Evolutionary conservation across 2,113 vertebrate species (phyloP).

Genomic region (Podocnemis expansa): DNA sequence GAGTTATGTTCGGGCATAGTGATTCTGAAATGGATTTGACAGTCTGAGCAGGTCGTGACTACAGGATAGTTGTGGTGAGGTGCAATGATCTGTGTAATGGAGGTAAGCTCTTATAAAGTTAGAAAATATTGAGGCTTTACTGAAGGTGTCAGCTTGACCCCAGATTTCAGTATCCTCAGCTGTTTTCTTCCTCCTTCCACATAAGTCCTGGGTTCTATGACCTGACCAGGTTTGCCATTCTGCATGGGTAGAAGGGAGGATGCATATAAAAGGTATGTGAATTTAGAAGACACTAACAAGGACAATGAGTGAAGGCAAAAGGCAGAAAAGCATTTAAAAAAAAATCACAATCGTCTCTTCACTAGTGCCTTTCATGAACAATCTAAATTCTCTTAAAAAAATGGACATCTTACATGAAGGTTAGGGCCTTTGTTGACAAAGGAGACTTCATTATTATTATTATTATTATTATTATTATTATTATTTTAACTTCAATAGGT

Average conservation of each 20-base stretch:
- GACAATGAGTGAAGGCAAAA: neutral
- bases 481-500: neutral
- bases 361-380: neutral
- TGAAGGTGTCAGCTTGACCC: neutral
- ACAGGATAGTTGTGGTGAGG: neutral
- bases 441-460: neutral
- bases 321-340: neutral
- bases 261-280: neutral
- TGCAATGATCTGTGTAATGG: neutral
- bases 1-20: neutral
- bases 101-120: neutral
- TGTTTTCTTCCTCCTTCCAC: neutral
- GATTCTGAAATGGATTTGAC: neutral
- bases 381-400: neutral
- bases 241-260: neutral
- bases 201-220: neutral
- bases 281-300: neutral
- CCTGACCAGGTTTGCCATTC: neutral
- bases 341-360: neutral
- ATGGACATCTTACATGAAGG: neutral
- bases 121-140: neutral
- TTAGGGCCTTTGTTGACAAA: neutral
- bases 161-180: neutral
- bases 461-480: neutral
- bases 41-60: neutral